These are phyloP conservation scores for Acipenser ruthenus DNA, from an alignment of 2,797 vertebrate species.

Conservation along the genomic window DNA sequence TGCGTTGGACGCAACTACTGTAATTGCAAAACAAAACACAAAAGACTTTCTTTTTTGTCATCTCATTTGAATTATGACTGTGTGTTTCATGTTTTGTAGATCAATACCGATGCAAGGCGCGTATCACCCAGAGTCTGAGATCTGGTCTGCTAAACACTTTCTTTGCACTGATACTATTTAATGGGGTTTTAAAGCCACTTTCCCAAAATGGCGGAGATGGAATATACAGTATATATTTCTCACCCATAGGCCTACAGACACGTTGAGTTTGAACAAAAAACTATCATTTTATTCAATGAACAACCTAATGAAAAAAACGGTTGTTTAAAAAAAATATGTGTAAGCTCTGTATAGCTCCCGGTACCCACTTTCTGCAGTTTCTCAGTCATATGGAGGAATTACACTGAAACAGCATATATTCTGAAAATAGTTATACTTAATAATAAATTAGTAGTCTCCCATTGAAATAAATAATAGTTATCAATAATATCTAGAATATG, in stretches of 20 bases:
- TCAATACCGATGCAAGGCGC: slow-evolving; percentile 9
- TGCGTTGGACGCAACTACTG: no score
- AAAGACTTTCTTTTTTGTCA: slow-evolving; percentile 5
- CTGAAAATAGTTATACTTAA: slow-evolving; percentile 25
- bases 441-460: slow-evolving; percentile 15
- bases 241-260: slow-evolving; percentile 49
- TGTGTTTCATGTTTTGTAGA: slow-evolving; percentile 11
- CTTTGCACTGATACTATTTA: slow-evolving; percentile 34
- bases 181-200: slow-evolving; percentile 47
- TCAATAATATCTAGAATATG: slow-evolving; percentile 18
- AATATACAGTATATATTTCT: slow-evolving; percentile 65
- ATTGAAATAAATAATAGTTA: slow-evolving; percentile 19
- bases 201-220: slow-evolving; percentile 78
- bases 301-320: slow-evolving; percentile 22
- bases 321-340: slow-evolving; percentile 27
- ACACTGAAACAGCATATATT: slow-evolving; percentile 29
- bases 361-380: slow-evolving; percentile 32
- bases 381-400: slow-evolving; percentile 25
- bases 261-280: slow-evolving; percentile 28
- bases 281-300: slow-evolving; percentile 23
- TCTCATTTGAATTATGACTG: slow-evolving; percentile 10
- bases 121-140: slow-evolving; percentile 16
- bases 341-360: slow-evolving; percentile 7
- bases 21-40: no score
- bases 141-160: slow-evolving; percentile 30